Conservation (phyloP, 2,888 invertebrate species). For the Hecatera dysodea region DNA sequence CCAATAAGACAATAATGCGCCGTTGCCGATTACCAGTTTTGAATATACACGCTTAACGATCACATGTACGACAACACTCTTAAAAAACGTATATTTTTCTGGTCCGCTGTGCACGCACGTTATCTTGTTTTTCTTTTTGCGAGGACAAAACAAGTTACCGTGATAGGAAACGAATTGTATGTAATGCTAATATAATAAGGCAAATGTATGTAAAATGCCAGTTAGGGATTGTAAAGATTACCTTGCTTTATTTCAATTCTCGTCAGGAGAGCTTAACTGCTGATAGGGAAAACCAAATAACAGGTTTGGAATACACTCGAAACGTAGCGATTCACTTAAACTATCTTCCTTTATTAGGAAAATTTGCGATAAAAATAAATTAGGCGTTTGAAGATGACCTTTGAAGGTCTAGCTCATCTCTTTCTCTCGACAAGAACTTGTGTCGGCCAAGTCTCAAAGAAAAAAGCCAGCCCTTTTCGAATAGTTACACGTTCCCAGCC, state of each 20-base stretch:
- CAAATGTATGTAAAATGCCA: constrained; percentile 38
- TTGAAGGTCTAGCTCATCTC: not conserved
- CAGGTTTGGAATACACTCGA: not conserved
- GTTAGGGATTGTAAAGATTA: constrained; percentile 26
- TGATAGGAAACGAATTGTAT: constrained; percentile 54
- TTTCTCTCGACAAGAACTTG: not conserved
- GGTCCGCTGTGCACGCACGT: constrained; percentile 39
- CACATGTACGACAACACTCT: constrained; percentile 46
- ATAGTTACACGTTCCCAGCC: not conserved
- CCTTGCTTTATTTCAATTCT: constrained; percentile 27
- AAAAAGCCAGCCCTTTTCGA: not conserved
- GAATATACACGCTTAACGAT: constrained; percentile 60
- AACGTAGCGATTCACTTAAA: constrained; percentile 3
- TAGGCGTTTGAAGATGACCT: no score
- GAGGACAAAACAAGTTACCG: constrained; percentile 58
- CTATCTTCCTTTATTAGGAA: constrained; percentile 3
- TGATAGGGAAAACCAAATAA: constrained; percentile 12
- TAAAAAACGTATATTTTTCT: constrained; percentile 55
- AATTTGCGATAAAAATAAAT: not conserved
- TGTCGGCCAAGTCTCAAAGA: not conserved
- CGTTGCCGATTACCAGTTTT: constrained; percentile 70
- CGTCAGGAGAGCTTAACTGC: not conserved
- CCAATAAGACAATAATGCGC: constrained; percentile 75
- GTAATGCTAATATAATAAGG: constrained; percentile 51
- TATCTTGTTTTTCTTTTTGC: constrained; percentile 57